Evolutionary conservation across 2,113 vertebrate species (phyloP).

Genomic region (Solenodon paradoxus): DNA sequence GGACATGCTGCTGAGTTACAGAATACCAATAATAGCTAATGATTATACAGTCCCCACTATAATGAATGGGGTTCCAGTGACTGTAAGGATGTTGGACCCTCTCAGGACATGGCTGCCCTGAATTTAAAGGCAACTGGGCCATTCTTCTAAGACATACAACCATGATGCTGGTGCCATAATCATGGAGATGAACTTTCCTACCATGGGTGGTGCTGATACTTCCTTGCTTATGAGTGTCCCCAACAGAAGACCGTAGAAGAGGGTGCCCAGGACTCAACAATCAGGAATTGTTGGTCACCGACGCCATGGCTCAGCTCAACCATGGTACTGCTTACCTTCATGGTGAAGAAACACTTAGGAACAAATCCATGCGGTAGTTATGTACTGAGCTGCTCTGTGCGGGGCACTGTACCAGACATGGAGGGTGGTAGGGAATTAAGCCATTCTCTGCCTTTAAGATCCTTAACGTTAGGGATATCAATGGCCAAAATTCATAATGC

Average conservation of each 20-base stretch:
- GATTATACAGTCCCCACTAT: neutral
- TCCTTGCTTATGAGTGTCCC: neutral
- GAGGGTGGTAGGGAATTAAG: neutral
- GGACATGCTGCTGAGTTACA: neutral
- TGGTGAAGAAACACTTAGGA: neutral
- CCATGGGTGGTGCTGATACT: rapidly evolving
- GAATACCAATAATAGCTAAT: neutral
- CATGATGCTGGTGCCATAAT: neutral
- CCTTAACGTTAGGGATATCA: neutral
- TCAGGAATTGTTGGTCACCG: neutral
- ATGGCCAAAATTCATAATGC: neutral
- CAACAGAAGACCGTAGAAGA: neutral
- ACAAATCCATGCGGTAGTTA: neutral
- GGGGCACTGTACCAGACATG: neutral
- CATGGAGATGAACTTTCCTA: neutral
- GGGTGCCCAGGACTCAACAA: neutral
- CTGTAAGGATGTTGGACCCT: neutral
- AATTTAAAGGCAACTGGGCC: neutral
- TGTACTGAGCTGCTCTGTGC: neutral
- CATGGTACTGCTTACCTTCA: neutral
- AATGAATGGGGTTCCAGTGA: neutral
- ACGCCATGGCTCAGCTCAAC: neutral
- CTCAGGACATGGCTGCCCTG: neutral
- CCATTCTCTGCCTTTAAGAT: neutral
- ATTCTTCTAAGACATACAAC: neutral